A percentile compares a stretch with the other conserved stretches of the same genome.
phyloP scores from a whole-genome alignment of 2,888 invertebrate species.

The Heliconius erato region DNA sequence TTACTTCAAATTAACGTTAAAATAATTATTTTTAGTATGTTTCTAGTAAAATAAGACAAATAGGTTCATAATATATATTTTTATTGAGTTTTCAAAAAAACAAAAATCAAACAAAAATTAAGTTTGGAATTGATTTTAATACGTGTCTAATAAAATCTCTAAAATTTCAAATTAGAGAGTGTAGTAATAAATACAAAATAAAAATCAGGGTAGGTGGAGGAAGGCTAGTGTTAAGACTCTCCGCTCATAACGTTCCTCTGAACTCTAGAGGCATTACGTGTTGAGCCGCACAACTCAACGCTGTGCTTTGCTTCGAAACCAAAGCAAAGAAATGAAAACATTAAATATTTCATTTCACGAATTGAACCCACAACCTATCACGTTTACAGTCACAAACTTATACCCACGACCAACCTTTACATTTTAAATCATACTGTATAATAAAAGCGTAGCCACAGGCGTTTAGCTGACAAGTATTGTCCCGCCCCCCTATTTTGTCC shows the following conservation, averaged over 20 bases:
- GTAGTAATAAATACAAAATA: too few relatives aligned
- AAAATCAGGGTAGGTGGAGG: too few relatives aligned
- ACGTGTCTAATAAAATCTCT: too few relatives aligned
- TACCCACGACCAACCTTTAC: neutral
- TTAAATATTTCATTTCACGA: neutral
- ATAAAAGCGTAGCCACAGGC: conserved; percentile 81
- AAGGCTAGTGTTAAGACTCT: too few relatives aligned
- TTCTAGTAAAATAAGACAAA: neutral
- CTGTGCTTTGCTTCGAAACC: too few relatives aligned
- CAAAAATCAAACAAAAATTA: too few relatives aligned
- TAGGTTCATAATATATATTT: neutral
- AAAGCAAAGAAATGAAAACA: too few relatives aligned
- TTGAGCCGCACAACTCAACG: too few relatives aligned
- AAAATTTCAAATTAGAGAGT: too few relatives aligned
- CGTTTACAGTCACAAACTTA: neutral
- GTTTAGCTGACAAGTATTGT: conserved; percentile 82
- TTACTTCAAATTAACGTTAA: neutral
- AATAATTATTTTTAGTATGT: neutral
- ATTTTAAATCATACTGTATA: conserved; percentile 60
- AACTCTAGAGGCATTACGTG: too few relatives aligned
- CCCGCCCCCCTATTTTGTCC: conserved; percentile 60
- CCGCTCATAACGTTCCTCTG: too few relatives aligned
- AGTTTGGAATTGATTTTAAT: too few relatives aligned
- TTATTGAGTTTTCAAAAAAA: conserved; percentile 11
- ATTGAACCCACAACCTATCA: neutral